These are phyloP conservation scores for Oceanodroma tethys DNA, from an alignment of 2,113 vertebrate genomes.

Conservation along the genomic window DNA sequence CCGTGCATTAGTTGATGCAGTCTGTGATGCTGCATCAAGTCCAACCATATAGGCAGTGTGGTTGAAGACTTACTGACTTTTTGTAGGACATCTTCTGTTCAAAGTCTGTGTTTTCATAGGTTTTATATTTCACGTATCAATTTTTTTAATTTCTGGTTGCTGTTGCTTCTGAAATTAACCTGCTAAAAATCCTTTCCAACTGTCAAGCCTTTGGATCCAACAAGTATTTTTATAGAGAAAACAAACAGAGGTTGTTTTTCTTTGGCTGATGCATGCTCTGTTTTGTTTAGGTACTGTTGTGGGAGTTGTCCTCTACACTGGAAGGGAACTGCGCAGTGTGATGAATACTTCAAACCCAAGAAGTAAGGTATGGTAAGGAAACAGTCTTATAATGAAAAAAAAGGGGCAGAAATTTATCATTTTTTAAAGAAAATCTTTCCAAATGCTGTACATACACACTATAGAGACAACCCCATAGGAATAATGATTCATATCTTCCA, in stretches of 20 bases:
- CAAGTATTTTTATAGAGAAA: not conserved
- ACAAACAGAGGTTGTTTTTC: not conserved
- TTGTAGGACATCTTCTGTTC: not conserved
- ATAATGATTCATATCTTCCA: not conserved
- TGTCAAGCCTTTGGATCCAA: not conserved
- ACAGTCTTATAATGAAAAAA: not conserved
- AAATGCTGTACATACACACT: not conserved
- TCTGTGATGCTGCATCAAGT: not conserved
- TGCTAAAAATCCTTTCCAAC: not conserved
- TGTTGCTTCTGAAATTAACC: not conserved
- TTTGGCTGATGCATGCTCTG: not conserved
- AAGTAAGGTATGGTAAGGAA: constrained; percentile 83
- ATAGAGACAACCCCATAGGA: not conserved
- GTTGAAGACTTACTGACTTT: not conserved
- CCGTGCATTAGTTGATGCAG: not conserved
- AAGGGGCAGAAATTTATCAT: not conserved
- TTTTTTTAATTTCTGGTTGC: not conserved
- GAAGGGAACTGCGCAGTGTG: constrained; percentile 92
- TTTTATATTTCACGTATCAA: not conserved
- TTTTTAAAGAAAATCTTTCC: not conserved
- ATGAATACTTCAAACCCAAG: constrained; percentile 97
- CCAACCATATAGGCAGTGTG: not conserved
- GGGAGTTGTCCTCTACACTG: constrained; percentile 96
- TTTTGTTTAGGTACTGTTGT: constrained; percentile 86
- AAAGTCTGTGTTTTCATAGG: not conserved